phyloP scores from a whole-genome alignment of 2,113 vertebrate genomes.

The Guaruba guarouba region DNA sequence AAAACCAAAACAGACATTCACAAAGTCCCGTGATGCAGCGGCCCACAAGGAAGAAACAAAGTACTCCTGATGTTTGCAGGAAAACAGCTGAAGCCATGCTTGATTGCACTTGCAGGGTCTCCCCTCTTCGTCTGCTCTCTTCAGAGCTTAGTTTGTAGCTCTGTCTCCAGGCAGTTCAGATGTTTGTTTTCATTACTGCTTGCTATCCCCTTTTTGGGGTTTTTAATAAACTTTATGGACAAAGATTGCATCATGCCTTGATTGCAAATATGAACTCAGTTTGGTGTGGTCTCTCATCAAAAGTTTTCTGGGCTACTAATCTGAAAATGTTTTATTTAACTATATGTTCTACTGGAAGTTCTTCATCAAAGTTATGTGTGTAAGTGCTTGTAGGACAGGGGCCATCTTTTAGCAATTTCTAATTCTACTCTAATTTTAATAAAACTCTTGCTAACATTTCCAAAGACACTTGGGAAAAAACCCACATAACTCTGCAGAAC shows the following conservation, averaged over 20 bases:
- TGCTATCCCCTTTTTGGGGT: not conserved
- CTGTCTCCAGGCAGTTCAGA: not conserved
- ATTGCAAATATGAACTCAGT: not conserved
- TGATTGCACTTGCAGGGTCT: not conserved
- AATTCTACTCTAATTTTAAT: not conserved
- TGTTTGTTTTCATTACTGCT: not conserved
- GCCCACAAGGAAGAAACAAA: not conserved
- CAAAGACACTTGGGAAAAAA: not conserved
- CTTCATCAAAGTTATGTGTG: not conserved
- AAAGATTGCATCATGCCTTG: not conserved
- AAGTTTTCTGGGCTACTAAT: not conserved
- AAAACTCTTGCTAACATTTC: not conserved
- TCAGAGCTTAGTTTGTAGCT: not conserved
- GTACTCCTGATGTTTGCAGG: not conserved
- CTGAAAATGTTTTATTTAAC: not conserved
- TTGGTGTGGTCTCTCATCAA: not conserved
- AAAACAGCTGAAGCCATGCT: not conserved
- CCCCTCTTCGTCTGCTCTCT: not conserved
- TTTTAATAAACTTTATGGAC: not conserved
- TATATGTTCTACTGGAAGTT: not conserved
- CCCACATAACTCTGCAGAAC: not conserved
- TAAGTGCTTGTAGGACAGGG: not conserved
- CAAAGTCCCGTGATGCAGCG: fast-evolving
- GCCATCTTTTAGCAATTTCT: not conserved
- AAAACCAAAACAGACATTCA: not conserved